These are phyloP conservation scores for Coilia nasus DNA, from an alignment of 2,797 vertebrate species.

Conservation along the genomic window DNA sequence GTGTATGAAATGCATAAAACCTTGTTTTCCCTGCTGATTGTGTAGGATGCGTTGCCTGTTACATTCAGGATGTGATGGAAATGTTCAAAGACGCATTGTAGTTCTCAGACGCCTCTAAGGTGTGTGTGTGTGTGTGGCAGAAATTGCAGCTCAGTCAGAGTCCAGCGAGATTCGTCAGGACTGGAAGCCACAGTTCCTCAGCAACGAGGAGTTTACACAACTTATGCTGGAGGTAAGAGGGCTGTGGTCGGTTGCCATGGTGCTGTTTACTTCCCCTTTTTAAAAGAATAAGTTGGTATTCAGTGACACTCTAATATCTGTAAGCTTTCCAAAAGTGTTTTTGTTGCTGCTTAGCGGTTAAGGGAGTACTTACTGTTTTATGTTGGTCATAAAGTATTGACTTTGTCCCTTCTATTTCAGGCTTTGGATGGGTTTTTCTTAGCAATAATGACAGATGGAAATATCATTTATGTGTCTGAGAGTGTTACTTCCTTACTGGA, in stretches of 20 bases:
- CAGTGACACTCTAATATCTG: not conserved
- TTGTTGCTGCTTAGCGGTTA: not conserved
- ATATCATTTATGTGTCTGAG: constrained; percentile 96
- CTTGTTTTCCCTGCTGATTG: not conserved
- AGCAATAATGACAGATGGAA: constrained; percentile 98
- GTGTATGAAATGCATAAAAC: not conserved
- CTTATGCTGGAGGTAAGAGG: constrained; percentile 95
- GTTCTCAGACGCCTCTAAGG: not conserved
- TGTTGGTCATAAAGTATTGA: constrained; percentile 4
- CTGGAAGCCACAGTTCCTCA: constrained; percentile 98
- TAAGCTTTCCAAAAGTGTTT: not conserved
- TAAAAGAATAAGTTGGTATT: not conserved
- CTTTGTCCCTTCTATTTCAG: constrained; percentile 63
- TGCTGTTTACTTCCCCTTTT: not conserved
- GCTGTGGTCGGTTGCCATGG: constrained; percentile 1
- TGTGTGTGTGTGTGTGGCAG: constrained; percentile 64
- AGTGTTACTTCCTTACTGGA: constrained; percentile 95
- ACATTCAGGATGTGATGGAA: not conserved
- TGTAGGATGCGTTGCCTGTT: not conserved
- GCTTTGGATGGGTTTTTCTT: constrained; percentile 98
- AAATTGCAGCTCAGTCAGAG: constrained; percentile 94
- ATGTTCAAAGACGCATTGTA: not conserved
- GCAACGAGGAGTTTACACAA: constrained; percentile 98
- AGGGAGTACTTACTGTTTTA: not conserved
- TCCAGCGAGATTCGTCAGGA: constrained; percentile 97